Evolutionary conservation across 2,797 vertebrate genomes (phyloP), one percentile per base, ranked within the genome.

Genomic region (Sebastes minor): DNA sequence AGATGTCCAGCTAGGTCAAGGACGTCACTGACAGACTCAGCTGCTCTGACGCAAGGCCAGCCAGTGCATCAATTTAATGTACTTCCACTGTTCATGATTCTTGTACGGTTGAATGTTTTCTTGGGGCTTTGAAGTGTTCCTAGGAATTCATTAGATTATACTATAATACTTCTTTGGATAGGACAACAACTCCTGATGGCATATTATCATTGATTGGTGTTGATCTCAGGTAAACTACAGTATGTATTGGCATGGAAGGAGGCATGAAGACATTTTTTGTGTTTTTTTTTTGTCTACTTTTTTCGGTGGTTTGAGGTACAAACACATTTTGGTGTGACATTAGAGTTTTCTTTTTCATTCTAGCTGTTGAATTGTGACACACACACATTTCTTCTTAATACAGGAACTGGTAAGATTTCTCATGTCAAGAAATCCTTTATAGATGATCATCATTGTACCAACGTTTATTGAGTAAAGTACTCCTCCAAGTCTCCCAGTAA

Each of bases 1-100:
- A 80, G 22, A 18, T 53, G 61, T 77, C 65, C 69, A 65, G 16
- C 30, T 74, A 22, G 56, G 69, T 69, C 65, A 57, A 38, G 35
- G 59, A 69, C 23, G 9, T 35, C 59, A 23, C 32, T 76, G 35
- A 73, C 49, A 52, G 25, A 27, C 18, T 71, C 42, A 13, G 16
- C 59, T 52, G 8, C 33, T 69, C 38, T 28, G 64, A 46, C 9
- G 12, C 30, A 46, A 7, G 4, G 12, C n/a, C 35, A 74, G 49
- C 20, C 18, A 35, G 4, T 42, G 12, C 63, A 64, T 52, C 52
- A 38, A 0, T 49, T 27, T 53, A 28, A 63, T 52, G 22, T 32
- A 22, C 27, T 20, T 49, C 8, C 20, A 35, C 69, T 63, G n/a
- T 30, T 52, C 5, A 8, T 28, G 28, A 2, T 20, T 73, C 30